Percentiles rank a stretch among this genome's conserved stretches.
Conservation (phyloP, 2,113 vertebrate species). For the Phylloscopus trochiloides region DNA sequence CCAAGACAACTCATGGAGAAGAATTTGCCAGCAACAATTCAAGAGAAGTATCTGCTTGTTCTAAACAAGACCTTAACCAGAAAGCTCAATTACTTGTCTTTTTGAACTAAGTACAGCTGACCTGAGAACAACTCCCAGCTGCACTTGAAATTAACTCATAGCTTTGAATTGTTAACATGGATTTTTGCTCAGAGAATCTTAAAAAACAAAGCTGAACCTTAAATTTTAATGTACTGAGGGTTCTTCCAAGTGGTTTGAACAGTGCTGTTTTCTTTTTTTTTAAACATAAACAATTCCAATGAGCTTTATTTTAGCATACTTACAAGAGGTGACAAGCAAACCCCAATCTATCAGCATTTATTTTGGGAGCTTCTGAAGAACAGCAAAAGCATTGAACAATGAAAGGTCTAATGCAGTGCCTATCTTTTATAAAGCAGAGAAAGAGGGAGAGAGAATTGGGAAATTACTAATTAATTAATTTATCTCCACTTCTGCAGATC, state of each 20-base stretch:
- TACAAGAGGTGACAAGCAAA: neutral
- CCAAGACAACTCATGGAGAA: neutral
- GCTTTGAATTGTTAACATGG: neutral
- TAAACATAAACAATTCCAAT: neutral
- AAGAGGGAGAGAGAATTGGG: neutral
- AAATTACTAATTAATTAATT: neutral
- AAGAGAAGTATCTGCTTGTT: neutral
- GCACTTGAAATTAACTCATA: neutral
- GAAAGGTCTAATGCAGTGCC: neutral
- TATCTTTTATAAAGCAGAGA: neutral
- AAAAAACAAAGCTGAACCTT: neutral
- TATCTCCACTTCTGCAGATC: neutral
- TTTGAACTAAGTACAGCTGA: neutral
- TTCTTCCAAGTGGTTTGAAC: neutral
- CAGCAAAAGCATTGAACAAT: neutral
- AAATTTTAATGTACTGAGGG: neutral
- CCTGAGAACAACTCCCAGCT: neutral
- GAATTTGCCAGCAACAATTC: neutral
- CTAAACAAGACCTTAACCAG: neutral
- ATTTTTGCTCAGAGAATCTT: neutral
- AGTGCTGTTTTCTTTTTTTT: neutral
- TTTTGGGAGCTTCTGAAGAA: neutral
- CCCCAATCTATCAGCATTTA: neutral
- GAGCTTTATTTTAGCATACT: neutral
- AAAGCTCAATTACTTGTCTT: neutral